Evolutionary conservation across 1,140 invertebrate genomes (phyloP).

Genomic region (Camponotus pennsylvanicus): DNA sequence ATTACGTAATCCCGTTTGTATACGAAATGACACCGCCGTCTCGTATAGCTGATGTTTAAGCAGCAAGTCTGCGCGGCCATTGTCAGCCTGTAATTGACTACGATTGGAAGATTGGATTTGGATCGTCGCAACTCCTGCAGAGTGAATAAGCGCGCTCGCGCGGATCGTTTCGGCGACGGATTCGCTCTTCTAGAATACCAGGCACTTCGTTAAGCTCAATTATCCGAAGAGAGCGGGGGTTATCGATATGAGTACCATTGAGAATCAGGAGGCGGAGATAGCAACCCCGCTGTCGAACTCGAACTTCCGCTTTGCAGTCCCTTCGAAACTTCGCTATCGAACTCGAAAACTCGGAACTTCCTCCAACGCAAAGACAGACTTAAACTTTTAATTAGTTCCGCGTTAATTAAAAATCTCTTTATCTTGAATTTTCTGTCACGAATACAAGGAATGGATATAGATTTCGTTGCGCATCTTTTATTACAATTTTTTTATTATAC

Average conservation of each 20-base stretch:
- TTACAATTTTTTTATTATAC: constrained; percentile 18
- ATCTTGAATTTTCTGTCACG: constrained; percentile 19
- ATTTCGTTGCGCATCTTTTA: constrained; percentile 28
- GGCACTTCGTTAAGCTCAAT: constrained; percentile 85
- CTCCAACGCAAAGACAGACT: not conserved
- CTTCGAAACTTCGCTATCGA: constrained; percentile 55
- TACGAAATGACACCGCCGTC: constrained; percentile 85
- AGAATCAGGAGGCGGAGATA: constrained; percentile 33
- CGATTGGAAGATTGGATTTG: constrained; percentile 86
- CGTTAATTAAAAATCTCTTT: constrained; percentile 52
- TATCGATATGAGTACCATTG: constrained; percentile 75
- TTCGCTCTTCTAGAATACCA: constrained; percentile 78
- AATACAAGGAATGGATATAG: not conserved
- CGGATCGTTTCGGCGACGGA: constrained; percentile 73
- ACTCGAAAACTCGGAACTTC: constrained; percentile 1
- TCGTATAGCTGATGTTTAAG: constrained; percentile 84
- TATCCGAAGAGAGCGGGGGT: constrained; percentile 69
- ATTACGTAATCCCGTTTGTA: constrained; percentile 86
- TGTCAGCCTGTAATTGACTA: constrained; percentile 85
- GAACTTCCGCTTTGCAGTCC: constrained; percentile 42
- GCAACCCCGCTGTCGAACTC: constrained; percentile 61
- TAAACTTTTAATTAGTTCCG: constrained; percentile 66
- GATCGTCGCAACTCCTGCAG: constrained; percentile 76
- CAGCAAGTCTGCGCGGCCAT: constrained; percentile 78
- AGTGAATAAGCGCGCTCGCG: constrained; percentile 56